Percentiles rank a stretch among this genome's conserved stretches.
Evolutionary conservation across 2,888 invertebrate genomes (phyloP).

Genomic region (Apodemia zela): DNA sequence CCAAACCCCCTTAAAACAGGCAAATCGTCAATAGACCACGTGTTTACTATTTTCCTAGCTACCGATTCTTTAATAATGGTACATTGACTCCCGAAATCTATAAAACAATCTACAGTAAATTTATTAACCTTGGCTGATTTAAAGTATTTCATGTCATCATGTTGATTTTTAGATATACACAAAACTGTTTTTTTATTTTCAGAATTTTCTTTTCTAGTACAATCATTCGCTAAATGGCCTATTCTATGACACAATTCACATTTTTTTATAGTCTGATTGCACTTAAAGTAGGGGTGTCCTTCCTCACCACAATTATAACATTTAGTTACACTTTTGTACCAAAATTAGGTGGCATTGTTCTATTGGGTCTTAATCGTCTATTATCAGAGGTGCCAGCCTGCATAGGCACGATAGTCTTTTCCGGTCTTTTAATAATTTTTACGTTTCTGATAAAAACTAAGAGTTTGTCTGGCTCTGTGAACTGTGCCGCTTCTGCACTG

Average conservation of each 20-base stretch:
- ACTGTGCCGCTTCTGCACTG: slow-evolving; percentile 32
- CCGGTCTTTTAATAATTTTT: slow-evolving; percentile 9
- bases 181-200: not conserved
- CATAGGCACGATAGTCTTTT: not conserved
- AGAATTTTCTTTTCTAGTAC: not conserved
- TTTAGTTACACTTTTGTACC: slow-evolving; percentile 11
- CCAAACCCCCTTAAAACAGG: slow-evolving; percentile 10
- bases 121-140: not conserved
- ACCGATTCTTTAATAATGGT: no score
- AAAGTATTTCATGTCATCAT: not conserved
- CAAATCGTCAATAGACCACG: not conserved
- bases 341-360: not conserved
- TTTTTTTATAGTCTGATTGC: slow-evolving; percentile 28
- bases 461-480: slow-evolving; percentile 30
- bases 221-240: not conserved
- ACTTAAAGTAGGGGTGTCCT: slow-evolving; percentile 29
- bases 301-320: slow-evolving; percentile 31
- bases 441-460: slow-evolving; percentile 29
- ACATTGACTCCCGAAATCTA: not conserved
- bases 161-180: not conserved
- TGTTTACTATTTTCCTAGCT: not conserved
- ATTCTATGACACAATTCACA: slow-evolving; percentile 27
- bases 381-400: not conserved
- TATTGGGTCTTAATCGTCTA: not conserved
- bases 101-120: not conserved